Base-by-base conservation (phyloP, 2,888 invertebrate species). In the Melipona bicolor region DNA sequence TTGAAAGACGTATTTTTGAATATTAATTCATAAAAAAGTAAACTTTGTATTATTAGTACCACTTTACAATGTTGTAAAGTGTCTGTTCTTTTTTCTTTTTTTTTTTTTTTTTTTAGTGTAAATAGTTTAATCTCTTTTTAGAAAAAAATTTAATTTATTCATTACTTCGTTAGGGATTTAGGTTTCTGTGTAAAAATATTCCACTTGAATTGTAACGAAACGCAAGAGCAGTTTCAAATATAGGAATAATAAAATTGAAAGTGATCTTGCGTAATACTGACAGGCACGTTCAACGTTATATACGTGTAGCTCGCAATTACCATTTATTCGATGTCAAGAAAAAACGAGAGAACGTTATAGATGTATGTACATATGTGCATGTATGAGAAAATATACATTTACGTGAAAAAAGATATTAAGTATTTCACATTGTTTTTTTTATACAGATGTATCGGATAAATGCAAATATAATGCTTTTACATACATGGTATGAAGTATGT, bases 231-330 rank as follows among this genome's bases (percentile, higher is more conserved):
- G 61, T 61, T 71, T 84, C 70, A 74, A 84, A 70, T 78, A 78
- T 74, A 77, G 69, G 71, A 84, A 71, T 84, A 83, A 84, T 84
- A 83, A 84, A 84, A 84, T 78, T 84, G 84, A 84, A 84, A 84
- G 84, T 84, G 67, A 65, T 75, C 70, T 84, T 84, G 74, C 84
- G 78, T 62, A 84, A 84, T 75, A 71, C 74, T 62, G 78, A 75
- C 74, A 62, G 61, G 78, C 74, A 84, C 61, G 71, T 77, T 71
- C 54, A 71, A 71, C 77, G 83, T 77, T 77, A 69, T 65, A 65
- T 52, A 61, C 27, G 27, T 32, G 52, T 52, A 67, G 56, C 43
- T 75, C 68, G 67, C 65, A 74, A 71, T 84, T 77, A 84, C 78
- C 67, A 83, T 84, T 84, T 84, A 84, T 78, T 78, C 62, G 62